phyloP scores from a whole-genome alignment of 2,888 invertebrate species.

The Drosophila mercatorum region DNA sequence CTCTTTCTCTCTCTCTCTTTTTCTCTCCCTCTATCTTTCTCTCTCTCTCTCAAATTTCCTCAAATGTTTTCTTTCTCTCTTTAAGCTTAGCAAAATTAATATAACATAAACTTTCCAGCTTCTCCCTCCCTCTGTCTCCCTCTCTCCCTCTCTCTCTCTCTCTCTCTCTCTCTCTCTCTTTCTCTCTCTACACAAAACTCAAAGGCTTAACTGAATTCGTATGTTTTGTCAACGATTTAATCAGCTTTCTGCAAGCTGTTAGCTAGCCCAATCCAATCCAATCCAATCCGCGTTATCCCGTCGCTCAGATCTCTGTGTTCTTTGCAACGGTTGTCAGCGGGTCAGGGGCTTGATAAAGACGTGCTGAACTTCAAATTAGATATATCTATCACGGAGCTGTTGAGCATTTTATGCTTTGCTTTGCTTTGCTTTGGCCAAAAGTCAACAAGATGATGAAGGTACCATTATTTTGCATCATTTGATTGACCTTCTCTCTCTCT shows the following conservation, averaged over 20 bases:
- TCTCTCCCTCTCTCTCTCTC: too few relatives aligned
- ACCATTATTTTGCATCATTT: slow-evolving; percentile 43
- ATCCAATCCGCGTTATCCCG: neutral
- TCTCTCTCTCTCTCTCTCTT: neutral
- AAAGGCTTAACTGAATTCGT: neutral
- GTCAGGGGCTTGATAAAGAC: neutral
- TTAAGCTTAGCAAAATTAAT: neutral
- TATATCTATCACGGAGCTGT: slow-evolving; percentile 14
- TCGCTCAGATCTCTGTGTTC: slow-evolving; percentile 1
- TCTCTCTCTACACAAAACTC: neutral
- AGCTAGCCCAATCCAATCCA: too few relatives aligned
- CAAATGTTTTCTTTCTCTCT: neutral
- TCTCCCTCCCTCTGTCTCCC: too few relatives aligned
- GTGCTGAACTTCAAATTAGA: slow-evolving; percentile 19
- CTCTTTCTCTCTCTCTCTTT: too few relatives aligned
- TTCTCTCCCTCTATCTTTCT: too few relatives aligned
- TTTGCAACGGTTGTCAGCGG: neutral
- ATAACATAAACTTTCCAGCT: neutral
- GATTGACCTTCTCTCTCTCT: slow-evolving; percentile 41
- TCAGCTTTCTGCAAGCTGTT: slow-evolving; percentile 4
- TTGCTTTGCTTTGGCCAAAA: slow-evolving; percentile 27
- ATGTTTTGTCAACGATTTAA: slow-evolving; percentile 9
- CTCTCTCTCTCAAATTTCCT: neutral
- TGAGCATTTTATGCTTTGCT: slow-evolving; percentile 29
- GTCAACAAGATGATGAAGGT: slow-evolving; percentile 46